Evolutionary conservation across 2,888 invertebrate species (phyloP).

Genomic region (Dynastes maya): DNA sequence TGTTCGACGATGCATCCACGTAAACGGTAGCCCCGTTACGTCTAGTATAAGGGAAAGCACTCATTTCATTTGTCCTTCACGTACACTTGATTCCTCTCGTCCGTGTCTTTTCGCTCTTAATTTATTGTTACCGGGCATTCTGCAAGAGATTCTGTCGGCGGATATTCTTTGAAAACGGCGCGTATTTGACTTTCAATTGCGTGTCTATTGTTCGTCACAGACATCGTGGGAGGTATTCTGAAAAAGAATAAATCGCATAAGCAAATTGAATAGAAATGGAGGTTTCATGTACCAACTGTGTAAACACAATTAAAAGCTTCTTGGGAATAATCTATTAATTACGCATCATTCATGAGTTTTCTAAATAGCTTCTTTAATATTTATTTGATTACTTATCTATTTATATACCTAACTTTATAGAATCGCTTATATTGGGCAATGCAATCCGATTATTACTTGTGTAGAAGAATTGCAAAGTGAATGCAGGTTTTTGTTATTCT

Average conservation of each 20-base stretch:
- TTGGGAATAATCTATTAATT: background rate
- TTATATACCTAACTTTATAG: no score
- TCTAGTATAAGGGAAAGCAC: slow-evolving; percentile 27
- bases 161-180: background rate
- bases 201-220: background rate
- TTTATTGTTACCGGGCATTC: slow-evolving; percentile 30
- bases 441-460: no score
- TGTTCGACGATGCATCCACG: slow-evolving; percentile 31
- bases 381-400: no score
- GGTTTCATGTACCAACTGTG: background rate
- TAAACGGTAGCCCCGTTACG: slow-evolving; percentile 24
- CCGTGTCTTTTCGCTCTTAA: slow-evolving; percentile 21
- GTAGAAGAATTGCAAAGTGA: no score
- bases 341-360: background rate
- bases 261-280: background rate
- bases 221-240: slow-evolving; percentile 8
- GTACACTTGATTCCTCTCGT: slow-evolving; percentile 32
- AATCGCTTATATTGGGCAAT: no score
- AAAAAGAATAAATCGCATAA: background rate
- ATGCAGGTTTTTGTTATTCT: no score
- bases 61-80: slow-evolving; percentile 46
- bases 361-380: no score
- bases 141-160: background rate
- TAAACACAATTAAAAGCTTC: background rate
- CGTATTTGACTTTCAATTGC: background rate